phyloP scores from a whole-genome alignment of 23 tunicate species.

The Trididemnum clinides region DNA sequence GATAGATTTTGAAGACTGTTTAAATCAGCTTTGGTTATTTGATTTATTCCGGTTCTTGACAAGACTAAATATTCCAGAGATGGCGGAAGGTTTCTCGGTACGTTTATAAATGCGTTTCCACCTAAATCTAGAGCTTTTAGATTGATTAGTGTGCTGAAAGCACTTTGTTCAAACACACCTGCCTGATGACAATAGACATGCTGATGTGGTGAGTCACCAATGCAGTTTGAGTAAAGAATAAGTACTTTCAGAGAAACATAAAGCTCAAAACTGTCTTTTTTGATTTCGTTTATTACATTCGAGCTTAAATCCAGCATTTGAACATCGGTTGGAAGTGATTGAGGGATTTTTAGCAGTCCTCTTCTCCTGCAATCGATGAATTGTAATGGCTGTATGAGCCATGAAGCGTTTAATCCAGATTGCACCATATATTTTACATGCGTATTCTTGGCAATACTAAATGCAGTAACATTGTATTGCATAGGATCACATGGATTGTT shows the following conservation, averaged over 20 bases:
- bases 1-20: background rate
- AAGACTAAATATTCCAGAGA: background rate
- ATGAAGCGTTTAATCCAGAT: background rate
- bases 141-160: background rate
- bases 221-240: background rate
- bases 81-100: background rate
- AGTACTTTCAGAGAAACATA: background rate
- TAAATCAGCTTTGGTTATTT: background rate
- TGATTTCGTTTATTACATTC: background rate
- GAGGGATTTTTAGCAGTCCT: background rate
- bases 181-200: background rate
- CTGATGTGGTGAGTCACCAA: background rate
- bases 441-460: background rate
- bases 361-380: slow-evolving; percentile 1
- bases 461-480: background rate
- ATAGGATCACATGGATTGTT: slow-evolving; percentile 3
- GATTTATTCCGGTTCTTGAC: background rate
- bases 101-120: background rate
- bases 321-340: background rate
- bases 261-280: background rate
- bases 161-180: background rate
- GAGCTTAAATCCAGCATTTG: background rate
- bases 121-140: background rate
- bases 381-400: background rate
- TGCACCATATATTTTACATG: background rate